phyloP scores from a whole-genome alignment of 2,888 invertebrate genomes.

The Callyntrura guangdongensis region DNA sequence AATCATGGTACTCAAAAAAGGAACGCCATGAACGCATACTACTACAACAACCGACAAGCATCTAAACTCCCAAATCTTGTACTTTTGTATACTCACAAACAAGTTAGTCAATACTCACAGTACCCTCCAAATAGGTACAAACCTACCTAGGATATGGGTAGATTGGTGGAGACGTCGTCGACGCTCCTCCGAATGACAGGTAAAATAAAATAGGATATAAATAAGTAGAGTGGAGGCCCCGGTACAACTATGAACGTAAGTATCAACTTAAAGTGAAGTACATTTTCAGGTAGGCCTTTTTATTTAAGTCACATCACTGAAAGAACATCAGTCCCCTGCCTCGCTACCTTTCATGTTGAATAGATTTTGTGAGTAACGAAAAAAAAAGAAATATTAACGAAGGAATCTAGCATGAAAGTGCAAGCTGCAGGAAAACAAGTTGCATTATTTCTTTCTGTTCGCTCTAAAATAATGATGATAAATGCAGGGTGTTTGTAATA shows the following conservation, averaged over 20 bases:
- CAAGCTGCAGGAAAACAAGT: slow-evolving; percentile 77
- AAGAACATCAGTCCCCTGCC: slow-evolving; percentile 72
- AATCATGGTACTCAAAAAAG: slow-evolving; percentile 43
- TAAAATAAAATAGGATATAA: slow-evolving; percentile 25
- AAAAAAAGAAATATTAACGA: slow-evolving; percentile 65
- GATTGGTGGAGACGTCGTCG: slow-evolving; percentile 19
- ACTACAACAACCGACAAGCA: not conserved
- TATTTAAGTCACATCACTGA: slow-evolving; percentile 66
- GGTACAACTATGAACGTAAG: not conserved
- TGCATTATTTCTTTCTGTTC: slow-evolving; percentile 74
- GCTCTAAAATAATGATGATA: slow-evolving; percentile 59
- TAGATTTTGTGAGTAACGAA: slow-evolving; percentile 62
- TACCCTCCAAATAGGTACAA: slow-evolving; percentile 14
- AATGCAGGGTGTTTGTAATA: slow-evolving; percentile 61
- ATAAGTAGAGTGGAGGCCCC: slow-evolving; percentile 5
- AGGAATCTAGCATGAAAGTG: slow-evolving; percentile 79
- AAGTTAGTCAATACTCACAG: too few species aligned
- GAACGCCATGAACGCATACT: slow-evolving; percentile 38
- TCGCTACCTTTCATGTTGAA: slow-evolving; percentile 67
- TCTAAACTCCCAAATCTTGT: not conserved
- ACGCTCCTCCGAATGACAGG: slow-evolving; percentile 34
- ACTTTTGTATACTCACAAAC: not conserved
- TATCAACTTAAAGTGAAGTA: slow-evolving; percentile 32
- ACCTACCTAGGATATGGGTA: slow-evolving; percentile 54
- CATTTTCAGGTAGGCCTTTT: slow-evolving; percentile 53